Base-by-base conservation (phyloP, 2,797 vertebrate genomes). In the Muscicapa striata region DNA sequence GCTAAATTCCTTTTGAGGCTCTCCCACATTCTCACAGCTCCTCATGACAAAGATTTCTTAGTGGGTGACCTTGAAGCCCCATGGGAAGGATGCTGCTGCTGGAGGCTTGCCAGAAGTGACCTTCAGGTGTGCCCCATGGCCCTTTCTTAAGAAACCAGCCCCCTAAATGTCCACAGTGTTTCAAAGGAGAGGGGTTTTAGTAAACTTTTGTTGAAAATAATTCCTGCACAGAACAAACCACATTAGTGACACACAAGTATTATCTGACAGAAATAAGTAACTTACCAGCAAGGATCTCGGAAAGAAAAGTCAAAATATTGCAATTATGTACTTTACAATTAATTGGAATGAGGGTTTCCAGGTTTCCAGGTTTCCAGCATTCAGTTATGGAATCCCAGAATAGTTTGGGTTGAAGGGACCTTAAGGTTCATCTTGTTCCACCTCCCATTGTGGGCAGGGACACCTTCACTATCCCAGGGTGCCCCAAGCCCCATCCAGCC, bases 391-490 rank as follows among this genome's bases (percentile, higher is more conserved):
- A 73, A 59, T 46, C 29, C 38, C 52, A 73, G 52, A 43, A 66
- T 1, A 4, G 20, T 80, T 34, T 66, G 52, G 18, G 20, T 40
- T 45, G 68, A 73, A 73, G 24, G 29, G 24, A 30, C 29, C n/a
- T 46, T n/a, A 45, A 57, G 24, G 9, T 40, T 49, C 45, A 51
- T 32, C 36, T 38, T 3, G 5, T 43, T 23, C 22, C 30, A 63
- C 6, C 5, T 21, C 18, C 8, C 3, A 10, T 26, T 32, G 24
- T 20, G 18, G 32, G 7, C 58, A 57, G 43, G 10, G 15, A 43
- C 43, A 36, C 3, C 7, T 49, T n/a, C 58, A 72, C 13, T n/a
- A 4, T 0, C 2, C 15, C 27, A 36, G 15, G 13, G 0, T 57
- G 13, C 22, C 79, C 43, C 48, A 86, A 41, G 26, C 8, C 12